Conservation (phyloP, 2,113 vertebrate species). For the Lepus timidus region DNA sequence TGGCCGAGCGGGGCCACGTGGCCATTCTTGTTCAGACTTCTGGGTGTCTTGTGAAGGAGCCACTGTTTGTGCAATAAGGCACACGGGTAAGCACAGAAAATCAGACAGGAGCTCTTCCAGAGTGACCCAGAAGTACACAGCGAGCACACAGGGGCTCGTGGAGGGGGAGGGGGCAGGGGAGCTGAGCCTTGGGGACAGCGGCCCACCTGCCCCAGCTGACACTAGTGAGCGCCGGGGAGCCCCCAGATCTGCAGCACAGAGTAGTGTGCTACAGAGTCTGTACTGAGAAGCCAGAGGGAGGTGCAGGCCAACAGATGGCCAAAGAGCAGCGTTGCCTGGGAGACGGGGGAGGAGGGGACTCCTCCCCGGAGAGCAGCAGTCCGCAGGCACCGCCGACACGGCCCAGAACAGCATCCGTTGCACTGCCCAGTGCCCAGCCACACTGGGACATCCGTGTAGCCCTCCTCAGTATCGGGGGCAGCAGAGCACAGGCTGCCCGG, state of each 20-base stretch:
- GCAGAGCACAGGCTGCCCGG: neutral
- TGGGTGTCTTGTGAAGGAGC: too few relatives aligned
- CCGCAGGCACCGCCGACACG: fast-evolving
- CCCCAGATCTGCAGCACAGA: neutral
- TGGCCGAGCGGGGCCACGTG: too few relatives aligned
- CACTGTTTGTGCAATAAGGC: too few relatives aligned
- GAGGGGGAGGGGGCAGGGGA: neutral
- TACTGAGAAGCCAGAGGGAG: neutral
- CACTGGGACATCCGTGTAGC: fast-evolving
- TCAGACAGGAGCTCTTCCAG: neutral
- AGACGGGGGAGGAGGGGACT: neutral
- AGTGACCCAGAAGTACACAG: neutral
- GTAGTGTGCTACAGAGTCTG: neutral
- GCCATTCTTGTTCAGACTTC: too few relatives aligned
- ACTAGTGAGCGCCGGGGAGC: neutral
- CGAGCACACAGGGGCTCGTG: too few relatives aligned
- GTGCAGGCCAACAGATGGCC: neutral
- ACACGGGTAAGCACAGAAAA: too few relatives aligned
- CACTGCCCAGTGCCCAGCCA: fast-evolving
- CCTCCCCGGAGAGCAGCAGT: fast-evolving
- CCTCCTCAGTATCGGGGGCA: neutral
- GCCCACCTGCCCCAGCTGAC: neutral
- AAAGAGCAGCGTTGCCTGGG: neutral
- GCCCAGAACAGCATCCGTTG: neutral
- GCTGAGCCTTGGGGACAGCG: neutral